Conservation (phyloP, 2,888 invertebrate species). For the Agelastica alni region DNA sequence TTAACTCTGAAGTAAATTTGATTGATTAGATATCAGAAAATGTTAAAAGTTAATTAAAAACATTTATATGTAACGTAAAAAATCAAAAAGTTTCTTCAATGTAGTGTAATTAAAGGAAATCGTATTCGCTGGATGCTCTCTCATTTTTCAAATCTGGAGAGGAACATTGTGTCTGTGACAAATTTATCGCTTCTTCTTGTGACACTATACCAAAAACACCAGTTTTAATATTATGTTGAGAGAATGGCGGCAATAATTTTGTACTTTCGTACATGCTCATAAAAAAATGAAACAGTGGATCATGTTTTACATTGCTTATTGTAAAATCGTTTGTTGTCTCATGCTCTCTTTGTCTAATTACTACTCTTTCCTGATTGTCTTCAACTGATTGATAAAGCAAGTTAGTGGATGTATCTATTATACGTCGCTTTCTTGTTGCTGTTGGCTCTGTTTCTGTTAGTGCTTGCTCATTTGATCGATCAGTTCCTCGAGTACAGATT, state of each 20-base stretch:
- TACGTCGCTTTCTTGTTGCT: constrained; percentile 1
- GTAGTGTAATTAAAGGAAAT: too few relatives aligned
- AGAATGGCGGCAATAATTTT: constrained; percentile 2
- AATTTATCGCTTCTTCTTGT: constrained; percentile 6
- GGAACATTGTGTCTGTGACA: constrained; percentile 3
- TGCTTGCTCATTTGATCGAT: too few relatives aligned
- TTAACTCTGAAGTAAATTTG: too few relatives aligned
- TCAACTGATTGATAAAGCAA: constrained; percentile 3
- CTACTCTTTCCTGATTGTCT: constrained; percentile 2
- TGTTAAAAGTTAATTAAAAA: too few relatives aligned
- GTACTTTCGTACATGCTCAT: constrained; percentile 9
- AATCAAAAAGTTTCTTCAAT: too few relatives aligned
- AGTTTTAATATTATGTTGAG: constrained; percentile 11
- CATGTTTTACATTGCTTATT: constrained; percentile 9
- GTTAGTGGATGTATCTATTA: constrained; percentile 2
- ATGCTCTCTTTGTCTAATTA: constrained; percentile 4
- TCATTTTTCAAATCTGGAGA: too few relatives aligned
- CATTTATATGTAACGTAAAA: too few relatives aligned
- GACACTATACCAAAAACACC: neutral
- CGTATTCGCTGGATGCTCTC: too few relatives aligned
- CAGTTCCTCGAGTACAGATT: neutral
- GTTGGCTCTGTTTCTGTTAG: constrained; percentile 1
- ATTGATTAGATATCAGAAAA: too few relatives aligned
- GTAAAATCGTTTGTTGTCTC: constrained; percentile 6
- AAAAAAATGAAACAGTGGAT: constrained; percentile 8